phyloP scores from a whole-genome alignment of 1,140 invertebrate species.

The Tachypleus tridentatus region DNA sequence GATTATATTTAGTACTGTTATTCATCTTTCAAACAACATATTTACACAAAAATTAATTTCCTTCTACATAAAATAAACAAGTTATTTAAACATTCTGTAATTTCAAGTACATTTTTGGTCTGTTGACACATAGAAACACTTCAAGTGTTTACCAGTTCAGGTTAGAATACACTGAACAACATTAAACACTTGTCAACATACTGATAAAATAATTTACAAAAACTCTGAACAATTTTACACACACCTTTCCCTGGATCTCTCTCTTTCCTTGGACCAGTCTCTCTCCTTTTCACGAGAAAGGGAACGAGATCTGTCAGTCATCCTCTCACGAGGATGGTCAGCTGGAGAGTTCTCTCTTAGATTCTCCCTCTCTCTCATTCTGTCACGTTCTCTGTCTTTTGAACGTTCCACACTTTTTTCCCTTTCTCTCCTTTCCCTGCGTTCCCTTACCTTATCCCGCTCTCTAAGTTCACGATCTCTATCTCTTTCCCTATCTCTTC shows the following conservation, averaged over 20 bases:
- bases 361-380: slow-evolving; percentile 20
- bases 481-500: slow-evolving; percentile 25
- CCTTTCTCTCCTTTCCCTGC: slow-evolving; percentile 19
- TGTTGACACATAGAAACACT: no score
- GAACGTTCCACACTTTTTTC: slow-evolving; percentile 15
- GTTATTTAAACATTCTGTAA: no score
- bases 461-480: slow-evolving; percentile 23
- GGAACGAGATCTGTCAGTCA: not conserved
- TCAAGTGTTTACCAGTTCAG: no score
- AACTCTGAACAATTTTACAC: not conserved
- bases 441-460: slow-evolving; percentile 20
- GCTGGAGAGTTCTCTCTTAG: slow-evolving; percentile 18
- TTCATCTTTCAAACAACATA: no score
- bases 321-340: slow-evolving; percentile 2
- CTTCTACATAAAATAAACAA: no score
- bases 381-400: slow-evolving; percentile 19
- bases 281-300: slow-evolving; percentile 6
- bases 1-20: no score
- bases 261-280: slow-evolving; percentile 38
- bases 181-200: no score
- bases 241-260: slow-evolving; percentile 19
- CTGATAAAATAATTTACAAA: no score
- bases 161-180: no score
- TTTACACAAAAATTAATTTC: no score
- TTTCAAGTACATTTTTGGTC: no score